phyloP scores from a whole-genome alignment of 2,113 vertebrate genomes.

The Todiramphus chloris region DNA sequence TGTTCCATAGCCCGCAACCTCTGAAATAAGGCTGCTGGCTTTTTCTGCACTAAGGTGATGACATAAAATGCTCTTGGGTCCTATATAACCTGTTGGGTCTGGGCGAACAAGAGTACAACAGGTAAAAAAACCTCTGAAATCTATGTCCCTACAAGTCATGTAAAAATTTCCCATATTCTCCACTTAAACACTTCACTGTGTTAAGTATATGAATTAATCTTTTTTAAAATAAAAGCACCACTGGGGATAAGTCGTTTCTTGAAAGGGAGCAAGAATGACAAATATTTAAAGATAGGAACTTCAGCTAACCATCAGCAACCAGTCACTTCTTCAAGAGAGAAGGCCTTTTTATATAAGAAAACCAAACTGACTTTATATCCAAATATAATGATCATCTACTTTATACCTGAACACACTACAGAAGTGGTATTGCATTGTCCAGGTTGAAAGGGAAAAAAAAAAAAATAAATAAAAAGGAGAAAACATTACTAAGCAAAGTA shows the following conservation, averaged over 20 bases:
- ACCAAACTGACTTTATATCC: not conserved
- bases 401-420: not conserved
- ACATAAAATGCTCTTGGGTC: not conserved
- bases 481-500: not conserved
- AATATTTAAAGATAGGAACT: not conserved
- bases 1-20: fast-evolving
- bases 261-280: not conserved
- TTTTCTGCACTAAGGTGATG: not conserved
- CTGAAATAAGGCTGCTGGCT: not conserved
- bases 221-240: not conserved
- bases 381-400: not conserved
- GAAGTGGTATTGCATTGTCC: not conserved
- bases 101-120: not conserved
- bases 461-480: no score
- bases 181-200: not conserved
- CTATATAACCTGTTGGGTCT: fast-evolving
- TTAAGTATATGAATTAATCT: not conserved
- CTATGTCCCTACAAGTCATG: not conserved
- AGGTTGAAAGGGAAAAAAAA: not conserved
- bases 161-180: not conserved
- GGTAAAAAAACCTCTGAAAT: not conserved
- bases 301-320: not conserved
- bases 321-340: not conserved
- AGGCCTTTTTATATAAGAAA: not conserved
- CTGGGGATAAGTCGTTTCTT: not conserved